Evolutionary conservation across 2,113 vertebrate genomes (phyloP), one percentile per base, ranked within the genome.

Genomic region (Chionis minor): DNA sequence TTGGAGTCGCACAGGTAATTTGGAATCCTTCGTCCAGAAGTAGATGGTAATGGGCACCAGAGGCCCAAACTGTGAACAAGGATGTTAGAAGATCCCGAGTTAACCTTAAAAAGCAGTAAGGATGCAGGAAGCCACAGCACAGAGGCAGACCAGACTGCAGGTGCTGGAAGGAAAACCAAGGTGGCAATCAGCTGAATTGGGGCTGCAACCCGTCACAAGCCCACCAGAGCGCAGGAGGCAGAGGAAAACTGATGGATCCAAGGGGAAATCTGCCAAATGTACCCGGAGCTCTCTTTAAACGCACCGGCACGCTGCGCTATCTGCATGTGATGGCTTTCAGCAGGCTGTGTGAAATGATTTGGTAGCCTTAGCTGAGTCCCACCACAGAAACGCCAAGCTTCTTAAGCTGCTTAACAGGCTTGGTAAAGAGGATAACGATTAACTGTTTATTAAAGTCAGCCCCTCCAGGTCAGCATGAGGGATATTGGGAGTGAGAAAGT

Each of bases 401-500:
- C 91, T 95, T 96, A 95, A 95, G 95, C 91, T 85, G 89, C 96
- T 97, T 97, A 96, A 81, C 92, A 89, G 84, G 86, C 95, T 96
- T 96, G 94, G 86, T 10, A 2, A 84, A 94, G 95, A 91, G 94
- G 94, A 97, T 95, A 91, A 91, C 84, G 92, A 97, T 95, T 95
- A 95, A 95, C 86, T 14, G 9, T 95, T 97, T 97, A 92, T 97
- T 97, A 96, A 97, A 96, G 91, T 69, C 94, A 96, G 94, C 84
- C 95, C 95, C 94, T 94, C 81, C 89, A 94, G 96, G 91, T 96
- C 86, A 92, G 94, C 74, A 89, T 91, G 92, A 96, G 86, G 86
- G 92, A 81, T 94, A 77, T 38, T 54, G 91, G 61, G 62, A 82
- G 94, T 27, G 66, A 95, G 97, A 91, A 92, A 87, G 66, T 89